Percentiles rank a stretch among this genome's conserved stretches.
Conservation (phyloP, 2,797 vertebrate genomes). For the Enteromius fasciolatus region DNA sequence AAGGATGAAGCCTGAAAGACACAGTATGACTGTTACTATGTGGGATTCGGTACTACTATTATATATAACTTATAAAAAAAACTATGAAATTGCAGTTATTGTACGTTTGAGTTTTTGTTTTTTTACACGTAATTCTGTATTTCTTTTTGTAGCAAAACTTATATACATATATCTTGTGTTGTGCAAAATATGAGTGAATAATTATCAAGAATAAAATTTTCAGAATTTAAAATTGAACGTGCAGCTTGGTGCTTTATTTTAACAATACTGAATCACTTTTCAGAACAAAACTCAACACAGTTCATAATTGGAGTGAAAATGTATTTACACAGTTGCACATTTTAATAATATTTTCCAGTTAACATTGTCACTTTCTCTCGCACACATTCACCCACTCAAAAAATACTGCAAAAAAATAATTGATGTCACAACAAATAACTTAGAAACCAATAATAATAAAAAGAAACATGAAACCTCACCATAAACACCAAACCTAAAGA, state of each 20-base stretch:
- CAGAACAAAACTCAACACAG: not conserved
- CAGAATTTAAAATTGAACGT: not conserved
- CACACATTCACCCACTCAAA: not conserved
- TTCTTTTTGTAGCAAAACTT: not conserved
- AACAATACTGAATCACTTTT: not conserved
- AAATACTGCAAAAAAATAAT: conserved; percentile 4
- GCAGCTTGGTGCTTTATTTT: conserved; percentile 22
- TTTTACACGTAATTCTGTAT: not conserved
- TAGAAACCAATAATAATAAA: conserved; percentile 14
- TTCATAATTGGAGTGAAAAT: not conserved
- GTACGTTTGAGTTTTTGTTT: not conserved
- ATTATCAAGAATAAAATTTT: not conserved
- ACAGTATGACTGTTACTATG: not conserved
- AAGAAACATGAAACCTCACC: conserved; percentile 28
- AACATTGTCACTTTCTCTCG: not conserved
- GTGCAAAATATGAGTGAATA: not conserved
- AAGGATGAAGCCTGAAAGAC: too few relatives aligned
- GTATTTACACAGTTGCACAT: conserved; percentile 13
- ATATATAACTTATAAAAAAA: too few relatives aligned
- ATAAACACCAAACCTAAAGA: not conserved
- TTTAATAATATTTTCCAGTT: conserved; percentile 9
- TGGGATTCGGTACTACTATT: not conserved
- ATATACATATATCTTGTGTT: not conserved
- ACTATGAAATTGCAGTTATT: not conserved
- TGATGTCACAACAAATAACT: conserved; percentile 25